Percentiles rank a stretch among this genome's conserved stretches.
Evolutionary conservation across 1,140 invertebrate species (phyloP).

Genomic region (Pseudobourletiella spinata): DNA sequence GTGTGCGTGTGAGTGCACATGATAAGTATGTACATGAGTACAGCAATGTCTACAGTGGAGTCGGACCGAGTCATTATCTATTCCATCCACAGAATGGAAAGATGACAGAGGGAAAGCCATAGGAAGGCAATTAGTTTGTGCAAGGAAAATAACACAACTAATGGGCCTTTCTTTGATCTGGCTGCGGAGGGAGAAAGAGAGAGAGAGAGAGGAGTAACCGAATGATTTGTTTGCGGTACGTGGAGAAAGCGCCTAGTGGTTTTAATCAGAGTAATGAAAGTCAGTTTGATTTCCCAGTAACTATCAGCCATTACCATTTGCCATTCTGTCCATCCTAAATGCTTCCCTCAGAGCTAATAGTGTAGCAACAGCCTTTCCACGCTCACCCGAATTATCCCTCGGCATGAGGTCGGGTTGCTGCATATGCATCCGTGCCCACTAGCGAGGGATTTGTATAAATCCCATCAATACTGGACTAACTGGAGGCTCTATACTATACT

Average conservation of each 20-base stretch:
- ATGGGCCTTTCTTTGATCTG: conserved; percentile 19
- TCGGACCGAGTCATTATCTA: conserved; percentile 2
- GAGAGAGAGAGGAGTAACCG: background rate
- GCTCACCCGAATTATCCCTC: too few relatives aligned
- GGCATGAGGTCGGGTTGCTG: too few relatives aligned
- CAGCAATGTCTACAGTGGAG: too few relatives aligned
- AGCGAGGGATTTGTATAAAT: too few relatives aligned
- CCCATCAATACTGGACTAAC: too few relatives aligned
- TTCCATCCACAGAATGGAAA: conserved; percentile 7
- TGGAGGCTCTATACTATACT: too few relatives aligned
- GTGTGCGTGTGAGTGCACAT: too few relatives aligned
- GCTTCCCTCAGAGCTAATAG: too few relatives aligned
- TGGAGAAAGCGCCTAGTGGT: conserved; percentile 20
- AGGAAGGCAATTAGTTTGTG: conserved; percentile 19
- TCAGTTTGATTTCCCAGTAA: conserved; percentile 7
- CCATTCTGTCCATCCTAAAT: background rate
- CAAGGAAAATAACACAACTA: conserved; percentile 17
- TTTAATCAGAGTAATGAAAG: conserved; percentile 26
- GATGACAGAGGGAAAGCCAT: background rate
- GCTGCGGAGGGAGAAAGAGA: background rate
- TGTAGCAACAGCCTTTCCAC: too few relatives aligned
- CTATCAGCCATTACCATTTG: conserved; percentile 1
- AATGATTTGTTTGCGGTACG: conserved; percentile 25
- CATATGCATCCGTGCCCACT: too few relatives aligned
- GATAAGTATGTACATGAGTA: too few relatives aligned